Base-by-base conservation (phyloP, 2,113 vertebrate species). In the Zosterops pallidus region DNA sequence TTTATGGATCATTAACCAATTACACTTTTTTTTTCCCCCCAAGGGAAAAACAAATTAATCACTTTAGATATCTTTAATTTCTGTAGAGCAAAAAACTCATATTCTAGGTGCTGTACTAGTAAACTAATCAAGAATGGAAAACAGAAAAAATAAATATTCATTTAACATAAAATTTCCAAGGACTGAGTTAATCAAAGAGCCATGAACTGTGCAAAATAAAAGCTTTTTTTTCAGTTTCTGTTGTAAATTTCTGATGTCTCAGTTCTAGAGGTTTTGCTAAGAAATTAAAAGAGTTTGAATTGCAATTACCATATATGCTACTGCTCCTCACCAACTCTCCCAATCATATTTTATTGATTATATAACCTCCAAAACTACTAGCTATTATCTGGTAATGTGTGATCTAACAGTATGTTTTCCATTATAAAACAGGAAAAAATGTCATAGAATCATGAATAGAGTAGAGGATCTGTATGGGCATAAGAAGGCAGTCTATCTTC, bases 241-340 rank as follows among this genome's bases (percentile, higher is more conserved):
- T 15, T 55, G 9, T 50, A 46, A 46, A 49, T 67, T 57, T 46
- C 7, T 23, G 18, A 18, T 37, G 28, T 11, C 4, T n/a, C 7
- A 8, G 5, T 39, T 26, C 12, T 65, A 63, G 37, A 44, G 4
- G 31, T 57, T 24, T 67, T 65, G 9, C 14, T 49, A 49, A 39
- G 56, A 71, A 94, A 63, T 21, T 5, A 63, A 29, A 63, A 39
- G 14, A 31, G 4, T 14, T 64, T 0, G 1, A 75, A 67, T 33
- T 47, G 5, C 11, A 39, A 39, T 52, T 10, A 62, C 29, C 2
- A 13, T 60, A 28, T 28, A 55, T 50, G 33, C 3, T 72, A 37
- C 9, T 41, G 14, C 3, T 6, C 11, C 8, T 6, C 0, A 1
- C 3, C 39, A 39, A 39, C 39, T 1, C 1, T 14, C 9, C 25